phyloP scores from a whole-genome alignment of 37 sponge, comb jelly and placozoan species.

The Theonella swinhoei region DNA sequence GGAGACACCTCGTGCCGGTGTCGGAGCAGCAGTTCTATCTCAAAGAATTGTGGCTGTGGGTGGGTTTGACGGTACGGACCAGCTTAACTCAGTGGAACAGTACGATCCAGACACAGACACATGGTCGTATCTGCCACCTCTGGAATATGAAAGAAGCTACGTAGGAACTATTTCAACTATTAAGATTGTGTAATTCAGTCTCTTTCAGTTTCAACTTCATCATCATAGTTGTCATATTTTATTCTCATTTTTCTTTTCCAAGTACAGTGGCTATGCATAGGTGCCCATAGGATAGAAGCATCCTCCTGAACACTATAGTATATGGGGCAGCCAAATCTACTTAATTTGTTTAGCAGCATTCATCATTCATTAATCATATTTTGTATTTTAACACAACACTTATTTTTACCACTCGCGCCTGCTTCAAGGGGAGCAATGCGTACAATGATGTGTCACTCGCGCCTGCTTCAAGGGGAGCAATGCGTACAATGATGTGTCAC shows the following conservation, averaged over 20 bases:
- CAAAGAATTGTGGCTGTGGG: constrained; percentile 44
- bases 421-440: too few species aligned
- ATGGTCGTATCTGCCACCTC: constrained; percentile 22
- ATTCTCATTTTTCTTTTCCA: too few species aligned
- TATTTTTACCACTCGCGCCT: too few species aligned
- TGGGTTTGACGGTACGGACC: constrained; percentile 45
- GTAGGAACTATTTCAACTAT: constrained; percentile 30
- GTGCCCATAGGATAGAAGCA: constrained; percentile 43
- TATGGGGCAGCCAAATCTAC: too few species aligned
- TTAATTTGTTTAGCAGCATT: too few species aligned
- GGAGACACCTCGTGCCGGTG: constrained; percentile 47
- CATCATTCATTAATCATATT: too few species aligned
- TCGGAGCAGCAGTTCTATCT: constrained; percentile 30
- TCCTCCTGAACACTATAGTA: constrained; percentile 8
- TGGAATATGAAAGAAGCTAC: constrained; percentile 50
- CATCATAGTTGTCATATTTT: too few species aligned
- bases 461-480: too few species aligned
- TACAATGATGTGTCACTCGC: too few species aligned
- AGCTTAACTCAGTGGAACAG: constrained; percentile 39
- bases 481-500: too few species aligned
- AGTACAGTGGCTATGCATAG: too few species aligned
- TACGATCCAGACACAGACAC: constrained; percentile 28
- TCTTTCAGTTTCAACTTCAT: background rate
- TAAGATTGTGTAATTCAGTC: constrained; percentile 39
- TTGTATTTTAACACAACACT: too few species aligned